Evolutionary conservation across 2,113 vertebrate species (phyloP), one percentile per base, ranked within the genome.

Genomic region (Oostethus manadensis): DNA sequence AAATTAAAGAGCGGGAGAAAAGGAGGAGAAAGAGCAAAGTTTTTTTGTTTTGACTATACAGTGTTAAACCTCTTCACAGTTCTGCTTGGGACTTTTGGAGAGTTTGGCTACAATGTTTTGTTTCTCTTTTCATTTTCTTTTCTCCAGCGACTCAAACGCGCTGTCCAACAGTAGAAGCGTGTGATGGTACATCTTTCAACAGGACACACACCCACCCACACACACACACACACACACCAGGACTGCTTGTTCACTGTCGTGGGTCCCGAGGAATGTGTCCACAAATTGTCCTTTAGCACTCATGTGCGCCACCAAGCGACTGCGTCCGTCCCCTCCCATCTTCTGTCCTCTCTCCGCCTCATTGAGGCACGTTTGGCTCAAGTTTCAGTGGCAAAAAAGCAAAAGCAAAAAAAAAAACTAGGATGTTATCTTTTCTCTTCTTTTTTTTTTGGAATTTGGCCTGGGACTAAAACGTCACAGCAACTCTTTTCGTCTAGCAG

Each of bases 21-120:
- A 88, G 77, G 61, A 81, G 90, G 91, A 92, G 81, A 89, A 86
- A 89, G 89, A 91, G 91, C 23, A 86, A 82, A 93, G 92, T 93
- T 81, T 77, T 56, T 81, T 74, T 22, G 26, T 16, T 58, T n/a
- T 10, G 93, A 96, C 92, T 93, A 95, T 99, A 99, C 96, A 99
- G 97, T 99, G 97, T 99, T 97, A 94, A 94, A 98, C 94, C 97
- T 98, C 94, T 96, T 99, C 97, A 99, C 97, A 99, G 95, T 98
- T 99, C 94, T 93, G 92, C 94, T 96, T 91, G 95, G 94, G 93
- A 94, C 93, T 94, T 91, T 91, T 93, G 92, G 92, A 95, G 92
- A 93, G 93, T 85, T 84, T 86, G 90, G 93, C 90, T 92, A 88
- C 90, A 88, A 83, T 56, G 43, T 83, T 74, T 82, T 86, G 75